Percentiles rank a stretch among this genome's conserved stretches.
phyloP scores from a whole-genome alignment of 1,140 invertebrate species.

The Drosophila fuyamai region DNA sequence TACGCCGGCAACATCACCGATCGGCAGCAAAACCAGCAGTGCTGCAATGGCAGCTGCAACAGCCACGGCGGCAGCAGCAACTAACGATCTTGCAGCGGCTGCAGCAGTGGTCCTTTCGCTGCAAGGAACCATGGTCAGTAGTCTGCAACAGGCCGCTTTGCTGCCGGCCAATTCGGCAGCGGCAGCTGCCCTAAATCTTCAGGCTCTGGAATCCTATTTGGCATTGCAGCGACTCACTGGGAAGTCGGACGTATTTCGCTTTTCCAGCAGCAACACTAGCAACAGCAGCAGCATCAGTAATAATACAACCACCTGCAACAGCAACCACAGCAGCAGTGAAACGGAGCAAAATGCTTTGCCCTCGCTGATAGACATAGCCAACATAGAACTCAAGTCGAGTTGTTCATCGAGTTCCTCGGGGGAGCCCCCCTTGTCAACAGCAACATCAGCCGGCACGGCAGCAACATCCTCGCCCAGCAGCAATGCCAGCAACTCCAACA shows the following conservation, averaged over 20 bases:
- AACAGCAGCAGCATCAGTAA: conserved; percentile 48
- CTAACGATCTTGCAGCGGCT: conserved; percentile 84
- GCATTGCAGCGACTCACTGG: conserved; percentile 90
- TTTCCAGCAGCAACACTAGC: conserved; percentile 43
- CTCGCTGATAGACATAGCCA: conserved; percentile 61
- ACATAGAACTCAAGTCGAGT: conserved; percentile 85
- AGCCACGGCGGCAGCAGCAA: conserved; percentile 65
- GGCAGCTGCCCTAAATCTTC: conserved; percentile 91
- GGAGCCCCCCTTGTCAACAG: conserved; percentile 9
- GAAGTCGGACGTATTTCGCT: conserved; percentile 80
- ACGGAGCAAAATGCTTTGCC: conserved; percentile 46
- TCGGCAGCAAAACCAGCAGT: conserved; percentile 47
- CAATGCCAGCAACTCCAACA: conserved; percentile 36
- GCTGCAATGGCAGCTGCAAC: conserved; percentile 69
- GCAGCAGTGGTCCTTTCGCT: conserved; percentile 89
- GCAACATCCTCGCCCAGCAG: conserved; percentile 24
- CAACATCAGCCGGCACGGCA: conserved; percentile 11
- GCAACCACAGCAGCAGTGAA: conserved; percentile 36
- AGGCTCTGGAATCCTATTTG: conserved; percentile 93
- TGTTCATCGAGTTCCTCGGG: conserved; percentile 85
- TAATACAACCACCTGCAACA: conserved; percentile 24
- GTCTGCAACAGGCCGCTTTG: conserved; percentile 90
- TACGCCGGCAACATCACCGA: conserved; percentile 11
- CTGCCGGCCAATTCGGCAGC: conserved; percentile 91
- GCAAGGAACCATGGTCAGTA: conserved; percentile 91